Evolutionary conservation across 2,113 vertebrate species (phyloP).

Genomic region (Pygathrix nemaeus): DNA sequence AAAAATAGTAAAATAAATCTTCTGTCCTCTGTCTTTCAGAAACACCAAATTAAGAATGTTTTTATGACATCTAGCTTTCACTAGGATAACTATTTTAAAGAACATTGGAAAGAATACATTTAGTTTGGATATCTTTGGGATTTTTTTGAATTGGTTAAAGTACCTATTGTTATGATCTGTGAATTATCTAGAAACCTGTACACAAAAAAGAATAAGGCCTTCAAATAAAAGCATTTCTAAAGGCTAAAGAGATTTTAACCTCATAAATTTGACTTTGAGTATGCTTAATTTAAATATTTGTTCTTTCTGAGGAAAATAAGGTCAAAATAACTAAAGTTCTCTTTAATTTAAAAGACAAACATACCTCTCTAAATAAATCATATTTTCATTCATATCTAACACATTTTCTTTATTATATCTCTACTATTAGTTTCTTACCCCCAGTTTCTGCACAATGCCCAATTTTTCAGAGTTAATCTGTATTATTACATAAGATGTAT

Average conservation of each 20-base stretch:
- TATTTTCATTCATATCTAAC: neutral
- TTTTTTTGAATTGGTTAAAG: neutral
- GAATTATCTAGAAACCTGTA: neutral
- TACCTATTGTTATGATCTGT: neutral
- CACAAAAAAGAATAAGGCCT: neutral
- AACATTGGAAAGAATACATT: neutral
- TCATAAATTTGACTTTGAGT: neutral
- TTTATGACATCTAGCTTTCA: neutral
- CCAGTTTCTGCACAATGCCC: neutral
- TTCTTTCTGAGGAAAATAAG: neutral
- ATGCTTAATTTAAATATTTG: neutral
- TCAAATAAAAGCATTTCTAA: neutral
- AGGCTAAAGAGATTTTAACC: neutral
- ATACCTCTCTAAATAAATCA: neutral
- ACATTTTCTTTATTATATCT: neutral
- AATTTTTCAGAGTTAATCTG: neutral
- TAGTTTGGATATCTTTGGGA: neutral
- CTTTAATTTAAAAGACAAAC: neutral
- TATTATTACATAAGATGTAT: neutral
- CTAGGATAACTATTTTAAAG: neutral
- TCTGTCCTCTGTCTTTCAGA: neutral
- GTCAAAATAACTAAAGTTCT: neutral
- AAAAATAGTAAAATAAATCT: neutral
- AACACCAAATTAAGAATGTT: neutral
- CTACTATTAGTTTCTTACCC: neutral